These are phyloP conservation scores for Hippocampus abdominalis DNA, from an alignment of 2,113 vertebrate genomes.

Conservation along the genomic window DNA sequence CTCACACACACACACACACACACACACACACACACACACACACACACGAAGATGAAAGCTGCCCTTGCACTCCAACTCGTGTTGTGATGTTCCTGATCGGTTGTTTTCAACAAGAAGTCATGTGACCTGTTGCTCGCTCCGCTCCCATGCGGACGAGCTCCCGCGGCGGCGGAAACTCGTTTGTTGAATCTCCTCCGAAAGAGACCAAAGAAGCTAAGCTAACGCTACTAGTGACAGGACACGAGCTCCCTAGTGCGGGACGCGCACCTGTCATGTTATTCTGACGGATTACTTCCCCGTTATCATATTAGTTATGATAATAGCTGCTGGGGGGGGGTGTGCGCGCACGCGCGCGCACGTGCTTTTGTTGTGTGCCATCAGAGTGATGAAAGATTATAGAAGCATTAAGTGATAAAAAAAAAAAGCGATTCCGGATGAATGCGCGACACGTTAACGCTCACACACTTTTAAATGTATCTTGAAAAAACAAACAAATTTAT, in stretches of 20 bases:
- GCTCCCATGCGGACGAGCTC: no score
- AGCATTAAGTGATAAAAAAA: conserved; percentile 68
- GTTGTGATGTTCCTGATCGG: neutral
- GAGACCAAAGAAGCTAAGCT: no score
- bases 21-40: neutral
- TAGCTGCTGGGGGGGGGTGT: neutral
- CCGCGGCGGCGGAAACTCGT: no score
- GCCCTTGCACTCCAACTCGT: neutral
- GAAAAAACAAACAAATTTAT: no score
- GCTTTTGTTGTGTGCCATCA: conserved; percentile 50
- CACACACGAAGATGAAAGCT: neutral
- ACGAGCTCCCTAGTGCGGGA: no score
- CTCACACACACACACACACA: no score
- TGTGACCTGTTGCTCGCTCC: neutral
- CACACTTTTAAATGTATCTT: neutral
- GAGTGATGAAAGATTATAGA: conserved; percentile 68
- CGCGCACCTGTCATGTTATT: no score
- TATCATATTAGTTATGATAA: conserved; percentile 36
- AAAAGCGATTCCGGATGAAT: conserved; percentile 59
- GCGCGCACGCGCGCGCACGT: conserved; percentile 54
- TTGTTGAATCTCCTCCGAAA: no score
- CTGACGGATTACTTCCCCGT: neutral
- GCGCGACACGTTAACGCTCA: conserved; percentile 28
- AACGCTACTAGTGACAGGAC: no score
- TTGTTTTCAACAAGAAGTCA: neutral